Evolutionary conservation across 2,888 invertebrate species (phyloP), one percentile per base, ranked within the genome.

Genomic region (Neuroscelio doddi): DNA sequence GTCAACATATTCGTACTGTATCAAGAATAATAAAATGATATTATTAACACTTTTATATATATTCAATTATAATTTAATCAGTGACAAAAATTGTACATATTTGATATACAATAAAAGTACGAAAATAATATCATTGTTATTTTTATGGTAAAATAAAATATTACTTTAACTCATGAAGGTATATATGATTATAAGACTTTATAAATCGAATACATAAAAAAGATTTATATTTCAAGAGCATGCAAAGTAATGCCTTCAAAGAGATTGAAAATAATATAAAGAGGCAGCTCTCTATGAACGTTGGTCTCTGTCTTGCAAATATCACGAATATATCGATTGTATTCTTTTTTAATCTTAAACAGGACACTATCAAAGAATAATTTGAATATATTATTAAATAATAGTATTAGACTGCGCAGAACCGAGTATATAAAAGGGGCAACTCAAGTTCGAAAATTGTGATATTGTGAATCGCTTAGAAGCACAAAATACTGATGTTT

Each of bases 331-430:
- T n/a, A n/a, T n/a, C n/a, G n/a, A n/a, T n/a, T n/a, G n/a, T n/a
- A n/a, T n/a, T n/a, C 14, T 34, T 44, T 29, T 38, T 17, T 55
- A 55, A 58, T 58, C 66, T 32, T 69, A 61, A 45, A 62, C 67
- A 51, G 62, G 64, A 68, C 21, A 1, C 41, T 32, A 12, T 26
- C 49, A 49, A 32, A 49, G 16, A 42, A 66, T 63, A 21, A 79
- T 79, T 78, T 78, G 70, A 73, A 80, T 81, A 76, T 71, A 56
- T 79, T 75, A 80, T 81, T 73, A 57, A 70, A 76, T 76, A 69
- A 74, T 69, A 69, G 68, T 67, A 74, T 79, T 77, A 61, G 55
- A 70, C 56, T 49, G 27, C 53, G 41, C 47, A 30, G 51, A 2
- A 49, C 14, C 12, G 56, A 45, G 16, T 59, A 46, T 55, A 65